Evolutionary conservation across 2,888 invertebrate species (phyloP), one percentile per base, ranked within the genome.

Genomic region (Agrotis segetum): DNA sequence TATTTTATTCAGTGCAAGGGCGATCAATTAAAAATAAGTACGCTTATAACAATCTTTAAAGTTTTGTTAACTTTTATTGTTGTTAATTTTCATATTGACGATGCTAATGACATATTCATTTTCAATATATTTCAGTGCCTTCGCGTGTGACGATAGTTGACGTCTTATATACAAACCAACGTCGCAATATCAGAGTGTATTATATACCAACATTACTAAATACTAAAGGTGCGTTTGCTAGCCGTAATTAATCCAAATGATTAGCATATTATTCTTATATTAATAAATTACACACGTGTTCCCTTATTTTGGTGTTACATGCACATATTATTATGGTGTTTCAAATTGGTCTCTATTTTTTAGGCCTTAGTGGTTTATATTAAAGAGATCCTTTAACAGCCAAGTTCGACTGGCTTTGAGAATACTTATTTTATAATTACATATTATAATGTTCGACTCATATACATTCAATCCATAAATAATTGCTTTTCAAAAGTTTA

Each of bases 301-400:
- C 46, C 44, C 55, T 17, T 47, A 53, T 19, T 40, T 49, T 59
- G 59, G 19, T 63, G 52, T 52, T 49, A 52, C 50, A 64, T 73
- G 50, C 70, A 52, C 47, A 19, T 71, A 61, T 49, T 52, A 40
- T 65, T 65, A 52, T 69, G 67, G 59, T 72, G 64, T 59, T 55
- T 50, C 24, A 14, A 40, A 40, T 77, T 79, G 78, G 81, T 80
- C 71, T 76, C 56, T 61, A 67, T 70, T 60, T 34, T 67, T 75
- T 72, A 79, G 79, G 79, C 79, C 79, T 64, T 76, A 67, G 60
- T 47, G 71, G 71, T 69, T 58, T 75, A 74, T 59, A 75, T 74
- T 74, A 65, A 55, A 64, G 69, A 69, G 75, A 74, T 74, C 66
- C 46, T 66, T 63, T 53, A 29, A 66, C 50, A 74, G 62, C 69